Base-by-base conservation (phyloP, 2,797 vertebrate species). In the Dendrocincla fuliginosa region DNA sequence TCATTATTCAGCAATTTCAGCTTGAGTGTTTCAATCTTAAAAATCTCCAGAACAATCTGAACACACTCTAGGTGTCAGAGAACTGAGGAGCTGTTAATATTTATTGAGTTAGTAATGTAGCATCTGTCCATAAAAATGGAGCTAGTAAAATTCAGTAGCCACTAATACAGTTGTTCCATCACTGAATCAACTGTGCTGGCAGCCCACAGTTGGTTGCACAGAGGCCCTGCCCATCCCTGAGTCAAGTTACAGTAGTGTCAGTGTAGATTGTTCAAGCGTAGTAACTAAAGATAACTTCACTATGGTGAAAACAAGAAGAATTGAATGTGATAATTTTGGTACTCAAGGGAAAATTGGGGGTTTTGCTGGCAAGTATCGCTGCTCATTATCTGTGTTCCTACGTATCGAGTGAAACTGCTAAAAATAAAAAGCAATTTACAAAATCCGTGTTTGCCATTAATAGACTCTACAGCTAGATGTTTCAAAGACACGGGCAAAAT, bases 341-440 rank as follows among this genome's bases (percentile, higher is more conserved):
- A 57, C 41, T 76, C 73, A 63, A 23, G 3, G 53, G 69, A 80
- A 86, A 91, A 86, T 16, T 64, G 76, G 28, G 46, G 32, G 14
- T 8, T 89, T 95, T 84, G 53, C 57, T 91, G 69, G 47, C 76
- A 90, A 91, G 57, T 74, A 70, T 53, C 1, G 0, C 44, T 32
- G 30, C 50, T 84, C 32, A 35, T 87, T 79, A 89, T 80, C 22
- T 71, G 22, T 75, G 35, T 47, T 91, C 53, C 87, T 73, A 75
- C 3, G 0, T 65, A 88, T 39, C 46, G 60, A 88, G 23, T 42
- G 22, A 86, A 88, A 69, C 3, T 75, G 65, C 69, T 87, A 87
- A 95, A 94, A 95, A 92, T 77, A 90, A 78, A 89, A 68, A 70
- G 56, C 60, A 74, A 89, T 85, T 89, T 83, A 74, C 61, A 78